Conservation (phyloP, 2,113 vertebrate species). For the Columba livia region DNA sequence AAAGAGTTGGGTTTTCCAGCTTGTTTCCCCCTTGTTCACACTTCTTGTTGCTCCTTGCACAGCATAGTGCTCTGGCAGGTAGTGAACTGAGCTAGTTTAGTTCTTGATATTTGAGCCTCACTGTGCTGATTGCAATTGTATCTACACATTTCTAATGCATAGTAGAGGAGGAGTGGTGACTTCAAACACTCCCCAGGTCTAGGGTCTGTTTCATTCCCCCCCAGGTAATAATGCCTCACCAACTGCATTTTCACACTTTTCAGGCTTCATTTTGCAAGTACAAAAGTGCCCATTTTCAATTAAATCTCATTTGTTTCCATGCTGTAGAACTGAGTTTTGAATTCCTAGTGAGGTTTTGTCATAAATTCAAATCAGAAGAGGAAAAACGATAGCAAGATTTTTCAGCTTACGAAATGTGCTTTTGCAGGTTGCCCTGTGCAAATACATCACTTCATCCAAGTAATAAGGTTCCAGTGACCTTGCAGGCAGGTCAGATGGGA, state of each 20-base stretch:
- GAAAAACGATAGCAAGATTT: not conserved
- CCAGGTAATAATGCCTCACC: not conserved
- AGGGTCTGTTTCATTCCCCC: not conserved
- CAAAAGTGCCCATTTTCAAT: not conserved
- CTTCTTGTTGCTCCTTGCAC: not conserved
- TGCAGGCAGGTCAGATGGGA: not conserved
- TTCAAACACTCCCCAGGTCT: not conserved
- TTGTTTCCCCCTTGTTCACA: not conserved
- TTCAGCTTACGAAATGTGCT: not conserved
- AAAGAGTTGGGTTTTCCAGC: not conserved
- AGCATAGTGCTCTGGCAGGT: rapidly evolving
- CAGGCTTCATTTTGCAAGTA: not conserved
- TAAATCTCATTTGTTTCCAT: not conserved
- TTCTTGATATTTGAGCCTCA: not conserved
- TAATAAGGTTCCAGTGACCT: not conserved
- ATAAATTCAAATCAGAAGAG: not conserved
- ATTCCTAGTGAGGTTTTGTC: not conserved
- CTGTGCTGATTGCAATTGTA: not conserved
- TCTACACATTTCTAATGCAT: rapidly evolving
- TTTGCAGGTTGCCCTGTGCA: not conserved
- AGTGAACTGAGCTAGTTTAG: not conserved
- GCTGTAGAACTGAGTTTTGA: not conserved
- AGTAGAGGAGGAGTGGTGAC: rapidly evolving
- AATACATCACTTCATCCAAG: not conserved
- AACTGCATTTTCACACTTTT: not conserved